Evolutionary conservation across 2,888 invertebrate species (phyloP).

Genomic region (Apotomis capreana): DNA sequence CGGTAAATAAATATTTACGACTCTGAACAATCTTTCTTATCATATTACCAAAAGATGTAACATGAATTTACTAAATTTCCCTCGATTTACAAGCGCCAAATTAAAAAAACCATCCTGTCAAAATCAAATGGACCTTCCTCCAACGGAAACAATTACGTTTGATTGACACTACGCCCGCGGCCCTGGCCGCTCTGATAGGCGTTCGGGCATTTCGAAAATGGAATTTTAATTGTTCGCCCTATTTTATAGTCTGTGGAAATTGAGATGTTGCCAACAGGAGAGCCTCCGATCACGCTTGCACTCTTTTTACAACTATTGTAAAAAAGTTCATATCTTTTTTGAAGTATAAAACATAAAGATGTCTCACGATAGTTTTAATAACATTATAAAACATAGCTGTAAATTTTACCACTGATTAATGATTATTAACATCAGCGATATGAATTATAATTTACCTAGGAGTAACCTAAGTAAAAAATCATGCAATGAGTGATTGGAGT

Average conservation of each 20-base stretch:
- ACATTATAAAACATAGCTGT: no score
- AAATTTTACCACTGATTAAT: no score
- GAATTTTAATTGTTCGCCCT: constrained; percentile 24
- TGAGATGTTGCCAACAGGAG: not conserved
- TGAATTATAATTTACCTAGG: no score
- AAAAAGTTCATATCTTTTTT: no score
- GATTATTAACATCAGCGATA: no score
- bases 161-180: constrained; percentile 51
- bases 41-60: not conserved
- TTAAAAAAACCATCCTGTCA: constrained; percentile 21
- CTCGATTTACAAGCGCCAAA: not conserved
- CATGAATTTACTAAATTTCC: not conserved
- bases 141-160: constrained; percentile 42
- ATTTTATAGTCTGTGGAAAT: constrained; percentile 2
- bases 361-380: no score
- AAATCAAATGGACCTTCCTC: constrained; percentile 12
- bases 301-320: no score
- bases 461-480: no score
- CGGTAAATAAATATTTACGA: not conserved
- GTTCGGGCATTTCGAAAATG: constrained; percentile 16
- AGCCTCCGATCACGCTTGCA: no score
- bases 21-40: not conserved
- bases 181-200: constrained; percentile 35
- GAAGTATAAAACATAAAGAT: no score
- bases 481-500: no score